These are phyloP conservation scores for Tachuris rubrigastra DNA, from an alignment of 2,113 vertebrate genomes.

Conservation along the genomic window DNA sequence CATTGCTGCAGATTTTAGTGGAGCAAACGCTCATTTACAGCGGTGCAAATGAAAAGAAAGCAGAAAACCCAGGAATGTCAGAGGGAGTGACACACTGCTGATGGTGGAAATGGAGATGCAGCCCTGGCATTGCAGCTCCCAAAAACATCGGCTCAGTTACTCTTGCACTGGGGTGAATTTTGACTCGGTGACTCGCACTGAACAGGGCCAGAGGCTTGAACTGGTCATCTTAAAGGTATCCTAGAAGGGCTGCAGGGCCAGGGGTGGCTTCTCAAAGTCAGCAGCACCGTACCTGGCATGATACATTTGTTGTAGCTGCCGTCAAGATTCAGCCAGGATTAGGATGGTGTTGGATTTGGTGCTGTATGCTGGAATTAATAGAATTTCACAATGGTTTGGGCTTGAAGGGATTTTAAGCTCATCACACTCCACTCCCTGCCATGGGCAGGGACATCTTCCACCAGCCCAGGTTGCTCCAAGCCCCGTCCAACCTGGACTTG, in stretches of 20 bases:
- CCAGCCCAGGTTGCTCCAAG: accelerated
- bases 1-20: neutral
- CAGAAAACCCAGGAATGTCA: neutral
- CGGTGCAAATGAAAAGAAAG: neutral
- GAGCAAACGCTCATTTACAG: neutral
- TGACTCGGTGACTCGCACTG: accelerated
- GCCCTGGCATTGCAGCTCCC: neutral
- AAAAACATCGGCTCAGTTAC: accelerated
- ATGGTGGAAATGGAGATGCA: neutral
- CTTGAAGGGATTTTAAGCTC: neutral
- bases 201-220: neutral
- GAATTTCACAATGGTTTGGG: neutral
- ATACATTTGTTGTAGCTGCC: neutral
- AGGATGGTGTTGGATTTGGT: neutral
- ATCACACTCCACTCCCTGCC: neutral
- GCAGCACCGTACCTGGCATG: neutral
- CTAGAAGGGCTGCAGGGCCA: neutral
- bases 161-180: neutral
- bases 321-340: neutral
- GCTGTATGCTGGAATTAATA: neutral
- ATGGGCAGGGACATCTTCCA: neutral
- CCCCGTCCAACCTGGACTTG: neutral
- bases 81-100: neutral
- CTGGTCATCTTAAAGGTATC: neutral
- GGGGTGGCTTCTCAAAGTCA: neutral